Evolutionary conservation across 2,888 invertebrate genomes (phyloP), one percentile per base, ranked within the genome.

Genomic region (Nemurella pictetii): DNA sequence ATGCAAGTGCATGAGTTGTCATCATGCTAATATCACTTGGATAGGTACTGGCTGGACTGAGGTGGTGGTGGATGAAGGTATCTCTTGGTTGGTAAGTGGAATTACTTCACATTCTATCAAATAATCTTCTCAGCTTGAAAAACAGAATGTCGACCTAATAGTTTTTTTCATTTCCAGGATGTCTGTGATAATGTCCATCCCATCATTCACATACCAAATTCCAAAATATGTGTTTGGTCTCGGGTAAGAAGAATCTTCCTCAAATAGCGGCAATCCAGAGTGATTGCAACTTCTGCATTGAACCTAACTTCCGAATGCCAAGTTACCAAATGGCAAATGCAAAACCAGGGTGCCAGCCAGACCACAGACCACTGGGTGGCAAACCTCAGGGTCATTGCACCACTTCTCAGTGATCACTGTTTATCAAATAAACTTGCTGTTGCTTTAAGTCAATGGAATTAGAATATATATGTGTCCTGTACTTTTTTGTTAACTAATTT

Each of bases 141-240:
- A n/a, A 29, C 28, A n/a, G n/a, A n/a, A n/a, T n/a, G n/a, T n/a
- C n/a, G n/a, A n/a, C n/a, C n/a, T 78, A 28, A 28, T 75, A 0
- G 26, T 9, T 77, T 32, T 32, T 32, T 29, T 82, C 28, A 15
- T 29, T 94, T 93, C 86, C 93, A 96, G 96, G 90, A 94, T 96
- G 93, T 96, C 96, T 86, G 94, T 96, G 91, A 92, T 96, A 88
- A 95, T 96, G 94, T 96, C 96, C 88, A 95, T 96, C 90, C 96
- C 96, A 88, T 94, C 96, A 91, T 94, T 95, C 89, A 95, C 95
- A 85, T 95, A 94, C 90, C 94, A 95, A 91, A 93, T 96, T 92
- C 96, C 96, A 89, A 96, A 96, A 92, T 96, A 96, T 90, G 95
- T 96, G 88, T 92, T 96, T 92, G 95, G 96, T 86, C 92, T 96